A percentile compares a stretch with the other conserved stretches of the same genome.
These are phyloP conservation scores for Tragulus kanchil DNA, from an alignment of 2,113 vertebrate species.

Conservation along the genomic window DNA sequence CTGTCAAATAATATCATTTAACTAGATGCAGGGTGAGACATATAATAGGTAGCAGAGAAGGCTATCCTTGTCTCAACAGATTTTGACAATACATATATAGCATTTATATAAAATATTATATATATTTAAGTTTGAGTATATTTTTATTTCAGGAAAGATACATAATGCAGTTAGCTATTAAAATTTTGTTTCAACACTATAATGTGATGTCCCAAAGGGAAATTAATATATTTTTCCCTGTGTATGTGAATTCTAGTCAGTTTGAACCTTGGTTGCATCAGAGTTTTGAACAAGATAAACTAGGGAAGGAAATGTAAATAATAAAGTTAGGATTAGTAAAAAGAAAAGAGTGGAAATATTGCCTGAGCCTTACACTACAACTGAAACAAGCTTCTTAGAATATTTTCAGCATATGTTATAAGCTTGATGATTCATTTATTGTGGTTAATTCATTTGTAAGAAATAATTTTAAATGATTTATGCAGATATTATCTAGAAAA, in stretches of 20 bases:
- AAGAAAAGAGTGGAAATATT: not conserved
- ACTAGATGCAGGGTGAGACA: not conserved
- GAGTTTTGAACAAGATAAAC: slow-evolving; percentile 13
- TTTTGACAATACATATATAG: not conserved
- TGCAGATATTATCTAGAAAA: not conserved
- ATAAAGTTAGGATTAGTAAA: not conserved
- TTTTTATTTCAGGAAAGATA: slow-evolving; percentile 5
- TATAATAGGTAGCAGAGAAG: not conserved
- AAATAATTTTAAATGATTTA: not conserved
- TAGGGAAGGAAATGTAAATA: not conserved
- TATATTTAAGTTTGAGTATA: not conserved
- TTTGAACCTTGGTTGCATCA: not conserved
- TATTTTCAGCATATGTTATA: not conserved
- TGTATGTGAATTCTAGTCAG: not conserved
- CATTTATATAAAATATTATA: not conserved
- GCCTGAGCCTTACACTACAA: slow-evolving; percentile 60
- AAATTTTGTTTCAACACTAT: not conserved
- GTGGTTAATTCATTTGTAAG: not conserved
- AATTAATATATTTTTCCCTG: not conserved
- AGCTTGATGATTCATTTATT: not conserved
- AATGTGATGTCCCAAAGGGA: not conserved
- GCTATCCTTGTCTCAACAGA: not conserved
- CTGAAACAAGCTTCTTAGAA: not conserved
- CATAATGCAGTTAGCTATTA: not conserved
- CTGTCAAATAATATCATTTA: not conserved